A percentile compares a stretch with the other conserved stretches of the same genome.
Conservation (phyloP, 2,113 vertebrate genomes). For the Brachyhypopomus occidentalis region DNA sequence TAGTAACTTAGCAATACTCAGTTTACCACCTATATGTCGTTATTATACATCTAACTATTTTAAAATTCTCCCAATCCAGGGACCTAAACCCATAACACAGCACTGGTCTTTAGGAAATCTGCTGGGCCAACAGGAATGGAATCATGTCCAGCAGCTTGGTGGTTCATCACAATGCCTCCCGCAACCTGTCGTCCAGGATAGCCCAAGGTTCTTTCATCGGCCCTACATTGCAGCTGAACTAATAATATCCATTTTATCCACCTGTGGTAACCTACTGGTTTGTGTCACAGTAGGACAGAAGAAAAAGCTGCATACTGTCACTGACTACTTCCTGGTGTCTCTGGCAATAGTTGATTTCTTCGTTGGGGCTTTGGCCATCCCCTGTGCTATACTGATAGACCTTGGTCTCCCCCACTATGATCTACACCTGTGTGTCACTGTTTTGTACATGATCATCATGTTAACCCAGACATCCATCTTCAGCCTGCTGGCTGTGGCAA, state of each 20-base stretch:
- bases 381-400: conserved; percentile 69
- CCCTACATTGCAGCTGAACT: conserved; percentile 68
- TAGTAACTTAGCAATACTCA: not conserved
- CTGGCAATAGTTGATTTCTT: conserved; percentile 68
- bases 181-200: not conserved
- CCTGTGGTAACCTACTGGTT: conserved; percentile 68
- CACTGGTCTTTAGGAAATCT: too few species aligned
- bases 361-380: conserved; percentile 72
- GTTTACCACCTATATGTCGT: not conserved
- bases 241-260: conserved; percentile 61
- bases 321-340: conserved; percentile 75
- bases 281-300: conserved; percentile 65
- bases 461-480: conserved; percentile 72
- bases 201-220: conserved; percentile 1
- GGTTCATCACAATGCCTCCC: conserved; percentile 1
- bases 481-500: conserved; percentile 69
- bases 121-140: too few species aligned
- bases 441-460: conserved; percentile 68
- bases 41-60: not conserved
- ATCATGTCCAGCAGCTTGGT: conserved; percentile 26
- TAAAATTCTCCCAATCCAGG: conserved; percentile 9
- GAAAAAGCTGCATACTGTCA: conserved; percentile 68
- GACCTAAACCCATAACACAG: not conserved
- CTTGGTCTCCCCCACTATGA: conserved; percentile 66
- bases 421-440: conserved; percentile 65